Conservation (phyloP, 2,113 vertebrate genomes). For the cat (Felis catus) region F.catus_Fca126_mat1.0 CM031411.1:41895501-41896000, state of each 20-base stretch:
- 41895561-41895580: slow-evolving; percentile 10
- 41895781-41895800: background rate
- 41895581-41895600: background rate
- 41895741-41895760: background rate
- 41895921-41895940: background rate
- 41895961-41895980: background rate
- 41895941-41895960: background rate
- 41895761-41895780: background rate
- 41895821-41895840: background rate
- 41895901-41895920: background rate
- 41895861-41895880: slow-evolving; percentile 17
- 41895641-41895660: background rate
- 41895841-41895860: background rate
- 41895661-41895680: background rate
- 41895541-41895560: background rate
- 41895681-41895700: background rate
- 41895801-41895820: background rate
- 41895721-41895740: background rate
- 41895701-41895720: background rate
- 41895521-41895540: background rate
- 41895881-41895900: background rate
- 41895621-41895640: background rate
- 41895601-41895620: background rate
- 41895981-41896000: background rate
- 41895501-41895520: background rate